Percentiles rank a stretch among this genome's conserved stretches.
Conservation (phyloP, 2,888 invertebrate species). For the Shargacucullia verbasci region DNA sequence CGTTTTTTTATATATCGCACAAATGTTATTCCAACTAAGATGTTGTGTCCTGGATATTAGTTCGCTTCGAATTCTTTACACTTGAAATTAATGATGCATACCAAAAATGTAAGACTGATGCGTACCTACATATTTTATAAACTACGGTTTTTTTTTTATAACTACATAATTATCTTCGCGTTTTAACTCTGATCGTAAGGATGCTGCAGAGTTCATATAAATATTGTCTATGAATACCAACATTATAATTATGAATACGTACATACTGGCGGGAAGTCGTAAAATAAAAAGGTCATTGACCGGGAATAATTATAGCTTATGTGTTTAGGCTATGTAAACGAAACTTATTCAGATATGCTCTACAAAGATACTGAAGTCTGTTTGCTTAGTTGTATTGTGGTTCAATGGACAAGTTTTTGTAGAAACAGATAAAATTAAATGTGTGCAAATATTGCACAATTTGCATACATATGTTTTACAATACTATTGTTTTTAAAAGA, state of each 20-base stretch:
- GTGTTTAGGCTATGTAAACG: constrained; percentile 45
- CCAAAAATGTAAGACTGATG: too few relatives aligned
- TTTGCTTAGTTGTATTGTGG: constrained; percentile 37
- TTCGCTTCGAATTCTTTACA: not conserved
- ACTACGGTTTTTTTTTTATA: constrained; percentile 1
- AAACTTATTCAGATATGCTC: constrained; percentile 22
- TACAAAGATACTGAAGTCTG: constrained; percentile 47
- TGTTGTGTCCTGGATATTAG: too few relatives aligned
- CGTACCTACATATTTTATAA: too few relatives aligned
- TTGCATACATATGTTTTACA: constrained; percentile 1
- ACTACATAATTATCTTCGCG: constrained; percentile 23
- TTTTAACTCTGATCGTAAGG: constrained; percentile 35
- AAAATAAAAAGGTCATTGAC: constrained; percentile 43
- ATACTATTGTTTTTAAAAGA: not conserved
- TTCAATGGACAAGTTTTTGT: constrained; percentile 27
- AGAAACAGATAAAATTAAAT: constrained; percentile 10
- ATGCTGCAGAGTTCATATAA: constrained; percentile 39
- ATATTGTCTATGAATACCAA: constrained; percentile 38
- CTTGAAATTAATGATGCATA: not conserved
- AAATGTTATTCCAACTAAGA: too few relatives aligned
- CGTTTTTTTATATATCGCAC: too few relatives aligned
- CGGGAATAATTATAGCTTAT: constrained; percentile 25
- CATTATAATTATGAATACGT: not conserved
- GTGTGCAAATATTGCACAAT: constrained; percentile 23
- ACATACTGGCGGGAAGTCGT: constrained; percentile 31